Percentiles rank a stretch among this genome's conserved stretches.
These are phyloP conservation scores for Trissoscelio sp. DNA, from an alignment of 2,888 invertebrate genomes.

Conservation along the genomic window DNA sequence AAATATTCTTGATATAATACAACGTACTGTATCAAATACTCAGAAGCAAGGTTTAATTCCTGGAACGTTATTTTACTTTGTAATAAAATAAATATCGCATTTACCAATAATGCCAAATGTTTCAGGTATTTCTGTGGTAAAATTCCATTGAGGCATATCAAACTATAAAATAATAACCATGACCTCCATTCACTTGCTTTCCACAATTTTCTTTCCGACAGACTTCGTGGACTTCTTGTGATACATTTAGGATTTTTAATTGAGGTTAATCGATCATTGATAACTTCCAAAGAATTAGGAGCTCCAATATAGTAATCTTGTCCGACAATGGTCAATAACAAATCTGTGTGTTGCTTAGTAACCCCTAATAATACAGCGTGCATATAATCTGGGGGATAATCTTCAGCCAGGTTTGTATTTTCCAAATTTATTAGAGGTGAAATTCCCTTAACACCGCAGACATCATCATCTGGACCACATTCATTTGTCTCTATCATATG, in stretches of 20 bases:
- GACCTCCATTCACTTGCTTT: constrained; percentile 24
- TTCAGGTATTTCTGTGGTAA: constrained; percentile 8
- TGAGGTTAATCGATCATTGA: background rate
- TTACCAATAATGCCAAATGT: constrained; percentile 10
- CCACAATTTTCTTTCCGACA: constrained; percentile 1
- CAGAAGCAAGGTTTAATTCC: constrained; percentile 8
- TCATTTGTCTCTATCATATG: background rate
- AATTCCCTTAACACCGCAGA: constrained; percentile 12
- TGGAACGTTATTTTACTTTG: background rate
- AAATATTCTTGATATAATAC: constrained; percentile 12
- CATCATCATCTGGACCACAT: background rate
- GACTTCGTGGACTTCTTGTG: constrained; percentile 15
- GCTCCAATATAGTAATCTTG: constrained; percentile 18
- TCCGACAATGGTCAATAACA: background rate
- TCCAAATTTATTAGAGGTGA: constrained; percentile 23
- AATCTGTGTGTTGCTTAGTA: constrained; percentile 25
- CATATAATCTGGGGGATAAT: constrained; percentile 32
- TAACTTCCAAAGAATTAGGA: background rate
- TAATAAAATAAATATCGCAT: constrained; percentile 7
- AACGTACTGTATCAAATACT: constrained; percentile 9
- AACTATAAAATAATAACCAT: constrained; percentile 21
- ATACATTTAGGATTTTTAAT: constrained; percentile 19
- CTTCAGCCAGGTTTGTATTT: constrained; percentile 17
- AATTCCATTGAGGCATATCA: constrained; percentile 13
- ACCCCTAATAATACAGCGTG: constrained; percentile 29